These are phyloP conservation scores for Brachionus rotundiformis DNA, from an alignment of 1,140 invertebrate genomes.

Conservation along the genomic window DNA sequence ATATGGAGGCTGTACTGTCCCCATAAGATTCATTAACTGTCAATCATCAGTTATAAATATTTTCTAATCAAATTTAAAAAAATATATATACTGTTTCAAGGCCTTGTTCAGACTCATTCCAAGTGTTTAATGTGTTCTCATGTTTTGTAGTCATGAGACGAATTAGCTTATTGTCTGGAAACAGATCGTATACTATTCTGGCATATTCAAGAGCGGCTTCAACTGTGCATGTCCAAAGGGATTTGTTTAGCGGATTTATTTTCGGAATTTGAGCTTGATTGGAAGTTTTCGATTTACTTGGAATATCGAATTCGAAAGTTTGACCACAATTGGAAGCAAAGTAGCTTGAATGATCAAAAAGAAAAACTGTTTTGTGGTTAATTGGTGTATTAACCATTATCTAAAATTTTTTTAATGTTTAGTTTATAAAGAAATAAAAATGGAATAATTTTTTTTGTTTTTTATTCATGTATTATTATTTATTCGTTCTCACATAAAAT, in stretches of 20 bases:
- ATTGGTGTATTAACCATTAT: conserved; percentile 44
- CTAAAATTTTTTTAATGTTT: not conserved
- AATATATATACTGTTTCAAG: not conserved
- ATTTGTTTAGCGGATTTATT: conserved; percentile 76
- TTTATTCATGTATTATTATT: conserved; percentile 7
- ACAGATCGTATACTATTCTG: conserved; percentile 91
- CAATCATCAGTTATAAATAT: not conserved
- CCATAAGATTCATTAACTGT: conserved; percentile 30
- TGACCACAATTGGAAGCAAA: conserved; percentile 83
- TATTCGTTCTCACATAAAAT: conserved; percentile 8
- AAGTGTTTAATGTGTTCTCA: conserved; percentile 30
- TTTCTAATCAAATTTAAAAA: too few relatives aligned
- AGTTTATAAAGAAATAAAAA: conserved; percentile 40
- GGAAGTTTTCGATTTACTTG: conserved; percentile 65
- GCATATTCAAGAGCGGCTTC: conserved; percentile 92
- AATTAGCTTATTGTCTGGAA: conserved; percentile 61
- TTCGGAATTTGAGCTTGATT: conserved; percentile 68
- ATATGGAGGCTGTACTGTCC: not conserved
- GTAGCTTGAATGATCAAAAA: conserved; percentile 85
- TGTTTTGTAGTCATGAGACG: conserved; percentile 39
- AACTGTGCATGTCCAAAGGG: conserved; percentile 88
- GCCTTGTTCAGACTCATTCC: conserved; percentile 44
- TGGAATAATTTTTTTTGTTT: not conserved
- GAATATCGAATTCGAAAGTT: conserved; percentile 82
- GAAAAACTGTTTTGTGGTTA: conserved; percentile 86